A percentile compares a stretch with the other conserved stretches of the same genome.
Conservation (phyloP, 2,113 vertebrate genomes). For the Motacilla alba region DNA sequence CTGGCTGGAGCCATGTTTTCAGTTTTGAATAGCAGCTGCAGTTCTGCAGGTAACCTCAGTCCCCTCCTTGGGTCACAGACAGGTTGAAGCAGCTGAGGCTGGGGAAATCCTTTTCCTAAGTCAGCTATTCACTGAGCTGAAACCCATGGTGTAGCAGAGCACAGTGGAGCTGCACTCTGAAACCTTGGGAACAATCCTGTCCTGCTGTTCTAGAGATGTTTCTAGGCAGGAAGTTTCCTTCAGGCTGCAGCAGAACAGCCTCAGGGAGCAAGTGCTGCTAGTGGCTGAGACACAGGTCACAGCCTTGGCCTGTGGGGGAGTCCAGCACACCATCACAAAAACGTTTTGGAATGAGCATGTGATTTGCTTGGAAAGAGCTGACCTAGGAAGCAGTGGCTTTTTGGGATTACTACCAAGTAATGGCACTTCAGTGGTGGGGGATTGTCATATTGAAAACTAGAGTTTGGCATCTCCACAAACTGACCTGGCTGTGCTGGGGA, state of each 20-base stretch:
- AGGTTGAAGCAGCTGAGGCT: not conserved
- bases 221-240: not conserved
- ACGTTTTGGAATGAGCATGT: not conserved
- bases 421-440: not conserved
- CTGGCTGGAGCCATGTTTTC: not conserved
- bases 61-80: not conserved
- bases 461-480: not conserved
- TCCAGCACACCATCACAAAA: not conserved
- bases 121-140: not conserved
- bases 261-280: not conserved
- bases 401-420: not conserved
- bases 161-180: not conserved
- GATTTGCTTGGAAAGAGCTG: not conserved
- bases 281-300: not conserved
- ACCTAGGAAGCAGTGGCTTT: not conserved
- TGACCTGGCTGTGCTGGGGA: not conserved
- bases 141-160: rapidly evolving
- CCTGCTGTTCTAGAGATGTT: not conserved
- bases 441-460: not conserved
- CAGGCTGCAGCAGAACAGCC: not conserved
- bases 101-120: not conserved
- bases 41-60: not conserved
- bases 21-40: not conserved
- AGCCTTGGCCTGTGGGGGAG: not conserved
- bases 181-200: not conserved